Base-by-base conservation (phyloP, 2,888 invertebrate genomes). In the Archips crataeganus region DNA sequence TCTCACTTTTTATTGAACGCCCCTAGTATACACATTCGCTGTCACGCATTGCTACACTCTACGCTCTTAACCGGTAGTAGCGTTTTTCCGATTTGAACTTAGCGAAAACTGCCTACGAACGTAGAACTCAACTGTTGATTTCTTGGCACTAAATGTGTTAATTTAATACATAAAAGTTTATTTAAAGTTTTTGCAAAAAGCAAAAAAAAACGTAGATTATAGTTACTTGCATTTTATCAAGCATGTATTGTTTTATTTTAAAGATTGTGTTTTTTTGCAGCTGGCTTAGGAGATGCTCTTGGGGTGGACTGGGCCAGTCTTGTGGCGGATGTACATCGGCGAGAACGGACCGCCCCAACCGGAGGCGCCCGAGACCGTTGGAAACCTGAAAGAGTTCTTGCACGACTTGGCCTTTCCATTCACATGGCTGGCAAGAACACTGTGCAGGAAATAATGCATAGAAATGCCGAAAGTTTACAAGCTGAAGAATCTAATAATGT, bases 281-380 rank as follows among this genome's bases (percentile, higher is more conserved):
- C 93, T 91, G 96, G 97, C 49, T 95, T 98, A 76, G 98, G 98
- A 5, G 98, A 98, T 90, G 98, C 98, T n/a, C 91, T 99, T 42
- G 98, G 98, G n/a, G 98, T 99, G 1, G 98, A 99, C 90, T 98
- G 98, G 98, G 97, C 98, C 11, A 98, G 98, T 85, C 94, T 99
- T 62, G 97, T 98, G 0, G 97, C 97, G 2, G 98, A 98, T 89
- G 97, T 97, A 5, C 95, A 96, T 49, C 88, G 94, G 11, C 90
- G 94, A 3, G 94, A 93, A 78, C 95, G 95, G 76, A 87, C 89
- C n/a, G 94, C 95, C 8, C 95, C 91, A 1, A 87, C 87, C 0
- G 91, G 93, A 75, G 95, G 96, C 5, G 97, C 97, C 1, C 96
- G 98, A 76, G 96, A 97, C 78, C 96, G 97, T 59, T 98, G 98